Base-by-base conservation (phyloP, 2,888 invertebrate species). In the Lasioglossum oenotherae region DNA sequence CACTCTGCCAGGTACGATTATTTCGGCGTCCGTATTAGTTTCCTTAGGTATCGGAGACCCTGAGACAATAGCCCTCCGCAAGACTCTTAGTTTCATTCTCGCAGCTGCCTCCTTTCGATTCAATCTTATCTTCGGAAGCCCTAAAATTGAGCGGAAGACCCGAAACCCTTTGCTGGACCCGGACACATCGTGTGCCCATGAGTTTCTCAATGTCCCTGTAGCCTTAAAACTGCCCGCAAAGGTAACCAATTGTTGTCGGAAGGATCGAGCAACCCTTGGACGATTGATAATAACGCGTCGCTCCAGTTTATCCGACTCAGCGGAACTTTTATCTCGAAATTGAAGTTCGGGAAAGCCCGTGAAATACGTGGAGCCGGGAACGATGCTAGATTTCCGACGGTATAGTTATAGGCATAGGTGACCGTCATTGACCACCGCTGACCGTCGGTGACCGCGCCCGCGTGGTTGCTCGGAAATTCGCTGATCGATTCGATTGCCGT, bases 1-100 rank as follows among this genome's bases (percentile, higher is more conserved):
- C 98, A 10, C 96, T 99, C 12, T 98, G 98, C 95, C 98, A 98
- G 97, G 98, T 98, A 96, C 23, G 35, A 88, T 60, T 27, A 5
- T 71, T 23, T 78, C 85, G 23, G 1, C 2, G 6, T 19, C 5
- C 64, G 3, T 31, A n/a, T 64, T 31, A 5, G 5, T 60, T 14
- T 27, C 16, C 27, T 14, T 14, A 49, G 19, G 49, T 6, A 19
- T 19, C 19, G 4, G 49, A 4, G 46, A 49, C 19, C 16, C 14
- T 5, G 19, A 46, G 19, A 19, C 46, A 5, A 49, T 2, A 49
- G 53, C 23, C 8, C 23, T 53, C 8, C 19, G 8, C 53, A 1
- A 53, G 53, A 23, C 53, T 53, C 2, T 23, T 23, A 23, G 53
- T 53, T 23, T 10, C 23, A 1, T n/a, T 60, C 27, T 14, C n/a